These are phyloP conservation scores for Troglohyphantes excavatus DNA, from an alignment of 2,888 invertebrate genomes.

Conservation along the genomic window DNA sequence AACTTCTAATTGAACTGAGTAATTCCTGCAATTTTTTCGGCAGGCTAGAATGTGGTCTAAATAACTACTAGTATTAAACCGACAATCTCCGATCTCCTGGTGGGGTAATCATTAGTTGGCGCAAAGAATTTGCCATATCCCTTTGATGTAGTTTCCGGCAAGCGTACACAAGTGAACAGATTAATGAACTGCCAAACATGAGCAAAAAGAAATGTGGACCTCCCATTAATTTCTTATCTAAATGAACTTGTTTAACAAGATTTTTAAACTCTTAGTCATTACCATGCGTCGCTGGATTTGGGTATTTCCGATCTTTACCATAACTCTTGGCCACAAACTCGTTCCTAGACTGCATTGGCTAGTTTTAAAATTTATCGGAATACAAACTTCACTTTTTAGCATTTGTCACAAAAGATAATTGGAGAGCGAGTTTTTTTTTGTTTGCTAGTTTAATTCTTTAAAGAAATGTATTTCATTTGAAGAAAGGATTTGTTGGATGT, in stretches of 20 bases:
- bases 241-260: background rate
- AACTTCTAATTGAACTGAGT: no score
- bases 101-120: background rate
- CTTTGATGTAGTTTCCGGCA: background rate
- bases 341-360: background rate
- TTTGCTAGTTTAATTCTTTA: no score
- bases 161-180: background rate
- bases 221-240: background rate
- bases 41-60: background rate
- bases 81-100: constrained; percentile 7
- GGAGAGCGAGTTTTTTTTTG: no score
- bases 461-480: no score
- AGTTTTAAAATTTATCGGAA: no score
- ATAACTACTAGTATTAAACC: constrained; percentile 10
- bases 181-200: background rate
- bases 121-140: constrained; percentile 8
- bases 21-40: background rate
- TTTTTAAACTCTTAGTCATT: background rate
- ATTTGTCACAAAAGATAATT: no score
- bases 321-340: no score
- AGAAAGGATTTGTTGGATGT: no score
- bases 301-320: no score
- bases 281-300: background rate
- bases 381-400: no score
- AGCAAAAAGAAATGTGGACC: background rate